Evolutionary conservation across 2,888 invertebrate species (phyloP), one percentile per base, ranked within the genome.

Genomic region (Caenorhabditis becei): DNA sequence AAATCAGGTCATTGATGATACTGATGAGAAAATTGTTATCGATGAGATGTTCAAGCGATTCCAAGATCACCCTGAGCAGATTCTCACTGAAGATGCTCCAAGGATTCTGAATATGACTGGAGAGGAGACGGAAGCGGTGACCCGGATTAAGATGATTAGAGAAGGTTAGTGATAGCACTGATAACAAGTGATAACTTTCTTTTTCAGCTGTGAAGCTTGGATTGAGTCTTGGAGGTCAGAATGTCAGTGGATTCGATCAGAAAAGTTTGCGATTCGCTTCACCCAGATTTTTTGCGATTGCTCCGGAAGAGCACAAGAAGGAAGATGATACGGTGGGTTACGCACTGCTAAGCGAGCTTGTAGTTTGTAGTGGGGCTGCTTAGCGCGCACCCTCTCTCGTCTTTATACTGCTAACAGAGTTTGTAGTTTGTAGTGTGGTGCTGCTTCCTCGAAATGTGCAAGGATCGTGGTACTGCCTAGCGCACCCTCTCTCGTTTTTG

Each of bases 281-380:
- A 8, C 89, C 89, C 1, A 44, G 88, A 7, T 84, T 88, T 51
- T 78, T 89, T 47, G 80, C 87, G 14, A 71, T 89, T 11, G 85
- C 83, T 37, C 88, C 87, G 0, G 89, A 89, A 61, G 80, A 83
- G 23, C 80, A 88, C 14, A 66, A 70, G n/a, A 77, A 74, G 35
- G 79, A 82, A 3, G 65, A 81, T 58, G 77, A 83, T 63, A 79
- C 78, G 47, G 82, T 82, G 47, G 26, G 49, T 2, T 5, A 5
- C n/a, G n/a, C n/a, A n/a, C 32, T 32, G 32, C 32, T 32, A 7
- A 32, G 32, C 4, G 10, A 32, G 4, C 10, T 4, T 32, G 32
- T 32, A 32, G 32, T 32, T 32, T 32, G 32, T 32, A 32, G 32
- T 32, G 32, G 32, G 32, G 32, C 32, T 32, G 32, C 32, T 32